Evolutionary conservation across 2,113 vertebrate genomes (phyloP), one percentile per base, ranked within the genome.

Genomic region (Neotragus moschatus): DNA sequence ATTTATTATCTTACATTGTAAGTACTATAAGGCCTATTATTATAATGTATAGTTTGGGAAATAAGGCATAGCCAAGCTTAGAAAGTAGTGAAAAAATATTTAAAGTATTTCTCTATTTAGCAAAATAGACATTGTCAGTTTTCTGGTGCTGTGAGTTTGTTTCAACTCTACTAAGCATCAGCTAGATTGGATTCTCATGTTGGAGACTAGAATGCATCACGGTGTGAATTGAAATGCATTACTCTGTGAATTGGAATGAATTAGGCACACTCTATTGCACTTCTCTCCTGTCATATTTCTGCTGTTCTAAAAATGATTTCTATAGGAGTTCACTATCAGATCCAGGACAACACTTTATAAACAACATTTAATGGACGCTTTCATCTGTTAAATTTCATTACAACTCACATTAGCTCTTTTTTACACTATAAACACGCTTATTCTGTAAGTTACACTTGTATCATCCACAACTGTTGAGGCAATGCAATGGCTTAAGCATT

Each of bases 161-260:
- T 99, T 99, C 98, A 98, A 98, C 90, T 98, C 95, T 95, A 84
- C 96, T 99, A 98, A 98, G 90, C 97, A 98, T 98, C 97, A 98
- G 26, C 93, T 93, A 98, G 98, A 98, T 98, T 99, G 98, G 98
- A 98, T 98, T 98, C 98, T 98, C 63, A 11, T 98, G 97, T 79
- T 98, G 98, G 96, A 98, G 98, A 97, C 95, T 75, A 81, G 95
- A 98, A 97, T 92, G 95, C 98, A 97, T 97, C 89, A 28, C 98
- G 91, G 88, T 98, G 98, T 97, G 98, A 98, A 98, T 96, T 98
- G 98, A 98, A 98, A 98, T 97, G 98, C 97, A 97, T 98, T 98
- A 98, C 95, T 98, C 96, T 98, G 97, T 98, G 98, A 98, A 98
- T 98, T 98, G 98, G 98, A 98, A 98, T 94, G 96, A 99, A 98